Percentiles rank a stretch among this genome's conserved stretches.
These are phyloP conservation scores for Cecropterus lyciades DNA, from an alignment of 1,140 invertebrate genomes.

Conservation along the genomic window DNA sequence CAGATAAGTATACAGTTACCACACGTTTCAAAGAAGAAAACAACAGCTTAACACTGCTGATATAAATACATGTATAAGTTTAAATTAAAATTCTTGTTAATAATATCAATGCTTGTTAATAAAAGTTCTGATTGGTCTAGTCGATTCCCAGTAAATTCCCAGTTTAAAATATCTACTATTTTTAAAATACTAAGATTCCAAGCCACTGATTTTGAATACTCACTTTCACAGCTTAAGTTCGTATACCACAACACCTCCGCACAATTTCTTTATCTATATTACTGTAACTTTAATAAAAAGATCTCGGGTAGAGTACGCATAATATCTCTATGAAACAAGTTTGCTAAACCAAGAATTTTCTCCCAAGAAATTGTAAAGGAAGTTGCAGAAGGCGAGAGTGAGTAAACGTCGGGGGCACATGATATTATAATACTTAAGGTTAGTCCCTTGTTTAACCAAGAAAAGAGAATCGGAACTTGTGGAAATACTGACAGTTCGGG, in stretches of 20 bases:
- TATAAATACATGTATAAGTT: no score
- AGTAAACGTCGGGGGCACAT: constrained; percentile 59
- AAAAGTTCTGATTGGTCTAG: no score
- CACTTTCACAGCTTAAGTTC: background rate
- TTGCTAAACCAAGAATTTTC: constrained; percentile 70
- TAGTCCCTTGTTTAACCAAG: constrained; percentile 31
- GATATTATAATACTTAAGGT: constrained; percentile 60
- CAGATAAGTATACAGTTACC: no score
- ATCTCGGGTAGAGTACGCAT: constrained; percentile 44
- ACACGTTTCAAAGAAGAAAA: no score
- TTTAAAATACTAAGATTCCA: no score
- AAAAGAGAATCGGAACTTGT: background rate
- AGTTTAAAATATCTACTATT: no score
- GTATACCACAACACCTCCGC: background rate
- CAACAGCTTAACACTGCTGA: no score
- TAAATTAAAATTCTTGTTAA: no score
- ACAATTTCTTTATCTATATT: constrained; percentile 8
- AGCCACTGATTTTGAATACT: constrained; percentile 1
- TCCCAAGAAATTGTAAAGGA: constrained; percentile 66
- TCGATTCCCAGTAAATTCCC: no score
- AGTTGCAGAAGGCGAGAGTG: constrained; percentile 60
- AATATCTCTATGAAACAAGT: constrained; percentile 57
- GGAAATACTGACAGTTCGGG: background rate
- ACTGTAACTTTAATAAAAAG: constrained; percentile 35
- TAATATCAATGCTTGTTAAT: no score